phyloP scores from a whole-genome alignment of 2,797 vertebrate genomes.

The Liparis tanakae region DNA sequence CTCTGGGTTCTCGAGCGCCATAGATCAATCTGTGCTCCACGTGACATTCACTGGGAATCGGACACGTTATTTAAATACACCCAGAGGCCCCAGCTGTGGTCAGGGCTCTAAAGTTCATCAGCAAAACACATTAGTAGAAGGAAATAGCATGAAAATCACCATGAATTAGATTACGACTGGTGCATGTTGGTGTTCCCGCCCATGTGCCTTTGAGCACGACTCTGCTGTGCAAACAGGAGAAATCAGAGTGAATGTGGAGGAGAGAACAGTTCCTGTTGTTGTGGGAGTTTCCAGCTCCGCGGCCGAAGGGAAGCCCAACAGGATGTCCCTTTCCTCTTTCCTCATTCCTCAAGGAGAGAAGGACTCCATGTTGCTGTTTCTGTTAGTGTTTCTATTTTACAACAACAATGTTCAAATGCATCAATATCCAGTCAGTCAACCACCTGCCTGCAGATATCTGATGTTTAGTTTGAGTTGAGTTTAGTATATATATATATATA shows the following conservation, averaged over 20 bases:
- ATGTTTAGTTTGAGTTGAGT: background rate
- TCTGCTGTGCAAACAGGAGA: constrained; percentile 17
- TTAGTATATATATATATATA: no score
- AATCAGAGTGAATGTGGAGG: constrained; percentile 15
- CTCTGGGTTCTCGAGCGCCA: no score
- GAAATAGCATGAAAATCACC: background rate
- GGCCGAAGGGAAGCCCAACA: constrained; percentile 76
- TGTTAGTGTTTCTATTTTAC: constrained; percentile 38
- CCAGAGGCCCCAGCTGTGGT: background rate
- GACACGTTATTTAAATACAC: background rate
- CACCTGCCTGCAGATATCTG: background rate
- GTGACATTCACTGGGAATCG: background rate
- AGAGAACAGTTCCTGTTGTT: constrained; percentile 78
- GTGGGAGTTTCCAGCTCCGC: constrained; percentile 80
- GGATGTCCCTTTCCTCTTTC: constrained; percentile 82
- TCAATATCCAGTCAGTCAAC: background rate
- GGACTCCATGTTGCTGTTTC: constrained; percentile 28
- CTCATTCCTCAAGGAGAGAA: constrained; percentile 70
- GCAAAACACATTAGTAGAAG: background rate
- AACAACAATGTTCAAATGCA: constrained; percentile 4
- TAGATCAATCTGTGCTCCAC: background rate
- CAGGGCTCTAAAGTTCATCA: background rate
- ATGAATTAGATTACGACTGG: background rate
- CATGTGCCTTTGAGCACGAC: background rate
- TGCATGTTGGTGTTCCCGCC: constrained; percentile 1